Conservation (phyloP, 2,797 vertebrate genomes). For the Tokudaia tokunoshimensis region DNA sequence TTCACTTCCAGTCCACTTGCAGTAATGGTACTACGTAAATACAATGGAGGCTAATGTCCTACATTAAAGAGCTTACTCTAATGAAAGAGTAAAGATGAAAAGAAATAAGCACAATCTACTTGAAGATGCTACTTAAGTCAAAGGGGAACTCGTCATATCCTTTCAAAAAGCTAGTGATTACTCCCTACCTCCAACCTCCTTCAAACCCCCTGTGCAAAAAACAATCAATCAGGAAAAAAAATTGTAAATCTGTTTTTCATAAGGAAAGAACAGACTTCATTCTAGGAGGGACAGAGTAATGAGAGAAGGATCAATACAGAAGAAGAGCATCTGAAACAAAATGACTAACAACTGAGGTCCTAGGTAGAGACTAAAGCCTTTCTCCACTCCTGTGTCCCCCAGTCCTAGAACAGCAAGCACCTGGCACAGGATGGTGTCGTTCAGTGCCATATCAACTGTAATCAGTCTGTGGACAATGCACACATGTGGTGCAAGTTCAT, state of each 20-base stretch:
- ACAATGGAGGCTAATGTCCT: neutral
- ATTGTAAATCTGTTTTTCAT: neutral
- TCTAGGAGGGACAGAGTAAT: neutral
- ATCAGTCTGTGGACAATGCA: neutral
- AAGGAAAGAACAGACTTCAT: neutral
- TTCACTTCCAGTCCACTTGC: conserved; percentile 8
- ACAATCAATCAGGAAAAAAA: neutral
- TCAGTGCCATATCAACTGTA: neutral
- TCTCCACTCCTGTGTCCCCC: neutral
- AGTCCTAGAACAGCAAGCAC: neutral
- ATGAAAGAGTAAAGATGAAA: neutral
- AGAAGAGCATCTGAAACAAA: neutral
- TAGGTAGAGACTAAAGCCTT: neutral
- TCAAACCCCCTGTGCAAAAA: neutral
- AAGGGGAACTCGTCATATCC: neutral
- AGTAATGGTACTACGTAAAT: neutral
- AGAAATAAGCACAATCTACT: neutral
- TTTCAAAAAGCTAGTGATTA: conserved; percentile 4
- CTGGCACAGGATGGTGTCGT: neutral
- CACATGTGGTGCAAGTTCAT: neutral
- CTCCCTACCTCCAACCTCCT: too few relatives aligned
- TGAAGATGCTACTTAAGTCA: neutral
- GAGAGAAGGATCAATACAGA: neutral
- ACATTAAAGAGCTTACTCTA: conserved; percentile 2
- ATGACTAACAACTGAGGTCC: neutral